These are phyloP conservation scores for Grapholita molesta DNA, from an alignment of 1,140 invertebrate species.

Conservation along the genomic window DNA sequence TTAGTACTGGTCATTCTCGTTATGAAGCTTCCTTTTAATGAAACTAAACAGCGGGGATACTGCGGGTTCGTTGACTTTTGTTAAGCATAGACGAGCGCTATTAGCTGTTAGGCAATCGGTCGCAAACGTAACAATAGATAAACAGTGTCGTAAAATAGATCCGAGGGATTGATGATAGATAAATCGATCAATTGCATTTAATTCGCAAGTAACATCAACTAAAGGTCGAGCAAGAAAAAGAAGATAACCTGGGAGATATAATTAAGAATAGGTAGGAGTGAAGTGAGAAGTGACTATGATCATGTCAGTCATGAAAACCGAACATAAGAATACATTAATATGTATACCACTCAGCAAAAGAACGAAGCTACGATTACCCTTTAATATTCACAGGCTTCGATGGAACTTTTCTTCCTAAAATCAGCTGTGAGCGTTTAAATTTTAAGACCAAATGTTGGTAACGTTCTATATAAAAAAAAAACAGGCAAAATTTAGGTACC, in stretches of 20 bases:
- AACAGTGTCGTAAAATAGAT: background rate
- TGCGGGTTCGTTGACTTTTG: slow-evolving; percentile 6
- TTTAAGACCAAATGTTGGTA: too few species aligned
- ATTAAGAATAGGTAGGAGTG: background rate
- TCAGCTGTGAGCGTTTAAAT: too few species aligned
- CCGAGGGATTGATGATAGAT: background rate
- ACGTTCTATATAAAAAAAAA: too few species aligned
- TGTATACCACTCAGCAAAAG: too few species aligned
- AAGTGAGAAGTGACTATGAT: background rate
- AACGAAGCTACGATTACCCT: too few species aligned
- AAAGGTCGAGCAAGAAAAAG: background rate
- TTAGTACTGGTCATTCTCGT: too few species aligned
- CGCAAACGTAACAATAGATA: background rate
- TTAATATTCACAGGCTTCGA: too few species aligned
- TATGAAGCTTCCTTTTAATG: background rate
- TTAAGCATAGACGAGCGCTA: background rate
- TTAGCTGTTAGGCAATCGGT: slow-evolving; percentile 7
- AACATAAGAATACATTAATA: background rate
- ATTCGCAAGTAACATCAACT: background rate
- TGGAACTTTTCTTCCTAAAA: too few species aligned
- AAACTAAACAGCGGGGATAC: background rate
- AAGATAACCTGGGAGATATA: background rate
- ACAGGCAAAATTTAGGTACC: too few species aligned
- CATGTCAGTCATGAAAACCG: background rate
- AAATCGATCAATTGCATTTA: background rate